Conservation (phyloP, 2,113 vertebrate species). For the Rhinogobius similis region DNA sequence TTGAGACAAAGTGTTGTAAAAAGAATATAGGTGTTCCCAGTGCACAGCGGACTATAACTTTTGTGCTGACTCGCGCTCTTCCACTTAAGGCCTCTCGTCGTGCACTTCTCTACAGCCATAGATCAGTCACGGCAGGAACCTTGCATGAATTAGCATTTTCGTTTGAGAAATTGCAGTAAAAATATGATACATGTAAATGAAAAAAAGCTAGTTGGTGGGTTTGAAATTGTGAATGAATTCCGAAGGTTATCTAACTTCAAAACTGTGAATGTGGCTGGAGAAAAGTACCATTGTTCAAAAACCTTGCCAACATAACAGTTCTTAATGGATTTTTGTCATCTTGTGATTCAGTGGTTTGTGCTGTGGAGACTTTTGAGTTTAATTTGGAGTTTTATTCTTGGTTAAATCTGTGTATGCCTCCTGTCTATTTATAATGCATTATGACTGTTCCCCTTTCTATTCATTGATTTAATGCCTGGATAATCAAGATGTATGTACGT, state of each 20-base stretch:
- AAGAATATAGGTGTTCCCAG: not conserved
- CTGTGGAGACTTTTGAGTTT: not conserved
- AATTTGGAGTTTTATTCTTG: not conserved
- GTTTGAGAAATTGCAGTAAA: not conserved
- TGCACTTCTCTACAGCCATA: not conserved
- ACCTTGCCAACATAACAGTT: not conserved
- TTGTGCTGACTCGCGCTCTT: slow-evolving; percentile 2
- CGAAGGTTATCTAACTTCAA: slow-evolving; percentile 15
- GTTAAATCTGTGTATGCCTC: not conserved
- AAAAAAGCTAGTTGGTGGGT: slow-evolving; percentile 1
- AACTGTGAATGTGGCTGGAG: slow-evolving; percentile 12
- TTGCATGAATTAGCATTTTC: slow-evolving; percentile 8
- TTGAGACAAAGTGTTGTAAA: slow-evolving; percentile 24
- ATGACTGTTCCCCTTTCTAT: no score
- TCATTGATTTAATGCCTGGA: not conserved
- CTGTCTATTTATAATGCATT: not conserved
- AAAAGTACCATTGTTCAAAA: slow-evolving; percentile 29
- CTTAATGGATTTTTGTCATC: not conserved
- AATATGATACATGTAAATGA: not conserved
- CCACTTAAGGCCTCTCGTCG: slow-evolving; percentile 5
- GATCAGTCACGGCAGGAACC: slow-evolving; percentile 4
- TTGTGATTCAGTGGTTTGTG: no score
- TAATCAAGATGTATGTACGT: not conserved
- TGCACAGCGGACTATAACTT: not conserved
- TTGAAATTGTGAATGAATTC: slow-evolving; percentile 17